A percentile compares a stretch with the other conserved stretches of the same genome.
Conservation (phyloP, 2,888 invertebrate genomes). For the Drosophila pseudotakahashii region DNA sequence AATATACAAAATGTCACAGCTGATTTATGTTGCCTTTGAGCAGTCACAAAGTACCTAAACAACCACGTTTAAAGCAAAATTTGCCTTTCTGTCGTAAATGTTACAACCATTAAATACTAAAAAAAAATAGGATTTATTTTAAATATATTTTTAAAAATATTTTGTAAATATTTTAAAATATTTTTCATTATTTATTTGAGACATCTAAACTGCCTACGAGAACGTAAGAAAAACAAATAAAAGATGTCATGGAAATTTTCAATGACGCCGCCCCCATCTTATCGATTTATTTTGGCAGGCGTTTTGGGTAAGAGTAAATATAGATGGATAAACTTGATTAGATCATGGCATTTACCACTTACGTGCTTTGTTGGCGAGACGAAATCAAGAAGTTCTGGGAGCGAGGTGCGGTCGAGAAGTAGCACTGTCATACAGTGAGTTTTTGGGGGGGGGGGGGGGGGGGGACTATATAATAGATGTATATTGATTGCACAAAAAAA, state of each 20-base stretch:
- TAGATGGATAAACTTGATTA: constrained; percentile 26
- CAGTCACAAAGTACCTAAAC: too few relatives aligned
- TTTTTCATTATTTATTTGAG: too few relatives aligned
- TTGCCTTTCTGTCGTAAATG: too few relatives aligned
- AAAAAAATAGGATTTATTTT: too few relatives aligned
- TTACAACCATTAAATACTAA: too few relatives aligned
- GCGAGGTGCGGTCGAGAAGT: constrained; percentile 20
- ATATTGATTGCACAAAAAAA: constrained; percentile 65
- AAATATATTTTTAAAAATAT: too few relatives aligned
- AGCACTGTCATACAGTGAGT: constrained; percentile 40
- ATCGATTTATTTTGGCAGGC: constrained; percentile 33
- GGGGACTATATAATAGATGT: constrained; percentile 38
- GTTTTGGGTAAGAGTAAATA: constrained; percentile 15
- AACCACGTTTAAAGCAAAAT: too few relatives aligned
- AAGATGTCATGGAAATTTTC: constrained; percentile 41
- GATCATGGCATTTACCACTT: constrained; percentile 38
- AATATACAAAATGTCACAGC: too few relatives aligned
- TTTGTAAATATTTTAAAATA: too few relatives aligned
- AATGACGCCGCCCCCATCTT: constrained; percentile 23
- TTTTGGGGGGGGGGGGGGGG: not conserved
- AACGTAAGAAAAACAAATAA: constrained; percentile 9
- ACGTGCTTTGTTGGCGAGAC: constrained; percentile 23
- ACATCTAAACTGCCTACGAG: not conserved
- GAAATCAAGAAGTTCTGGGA: constrained; percentile 10
- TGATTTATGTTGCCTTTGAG: too few relatives aligned